Evolutionary conservation across 1,140 invertebrate species (phyloP).

Genomic region (Ostrea denselamellosa): DNA sequence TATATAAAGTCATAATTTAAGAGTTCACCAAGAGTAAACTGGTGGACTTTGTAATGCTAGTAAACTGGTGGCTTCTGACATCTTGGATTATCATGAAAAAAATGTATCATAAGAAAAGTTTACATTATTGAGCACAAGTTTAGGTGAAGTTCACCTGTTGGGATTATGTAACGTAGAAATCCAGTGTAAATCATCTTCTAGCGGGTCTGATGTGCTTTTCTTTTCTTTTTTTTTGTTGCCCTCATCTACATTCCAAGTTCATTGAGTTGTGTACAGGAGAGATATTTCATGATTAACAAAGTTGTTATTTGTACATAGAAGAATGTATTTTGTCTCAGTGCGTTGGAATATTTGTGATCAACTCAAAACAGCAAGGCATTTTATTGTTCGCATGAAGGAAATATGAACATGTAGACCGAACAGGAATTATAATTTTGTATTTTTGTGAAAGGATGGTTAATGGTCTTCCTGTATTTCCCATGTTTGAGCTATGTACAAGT

Average conservation of each 20-base stretch:
- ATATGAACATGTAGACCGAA: not conserved
- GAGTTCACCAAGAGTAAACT: not conserved
- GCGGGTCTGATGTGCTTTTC: not conserved
- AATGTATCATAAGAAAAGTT: not conserved
- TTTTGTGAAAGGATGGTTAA: not conserved
- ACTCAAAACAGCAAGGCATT: not conserved
- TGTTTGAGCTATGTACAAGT: not conserved
- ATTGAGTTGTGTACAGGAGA: conserved; percentile 37
- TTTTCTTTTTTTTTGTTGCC: not conserved
- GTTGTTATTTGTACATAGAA: conserved; percentile 23
- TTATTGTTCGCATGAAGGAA: not conserved
- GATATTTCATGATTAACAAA: conserved; percentile 27
- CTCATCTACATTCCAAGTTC: conserved; percentile 19
- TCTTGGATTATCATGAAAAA: not conserved
- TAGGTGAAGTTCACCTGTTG: not conserved
- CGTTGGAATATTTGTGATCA: conserved; percentile 1
- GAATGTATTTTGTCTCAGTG: not conserved
- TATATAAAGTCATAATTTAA: not conserved
- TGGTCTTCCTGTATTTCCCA: not conserved
- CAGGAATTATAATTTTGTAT: not conserved
- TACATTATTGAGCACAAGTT: not conserved
- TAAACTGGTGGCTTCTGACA: conserved; percentile 31
- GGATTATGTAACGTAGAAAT: conserved; percentile 19
- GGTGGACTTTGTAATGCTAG: not conserved
- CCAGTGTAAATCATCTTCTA: conserved; percentile 14